A percentile compares a stretch with the other conserved stretches of the same genome.
Evolutionary conservation across 2,113 vertebrate genomes (phyloP).

Genomic region (Amphilophus citrinellus): DNA sequence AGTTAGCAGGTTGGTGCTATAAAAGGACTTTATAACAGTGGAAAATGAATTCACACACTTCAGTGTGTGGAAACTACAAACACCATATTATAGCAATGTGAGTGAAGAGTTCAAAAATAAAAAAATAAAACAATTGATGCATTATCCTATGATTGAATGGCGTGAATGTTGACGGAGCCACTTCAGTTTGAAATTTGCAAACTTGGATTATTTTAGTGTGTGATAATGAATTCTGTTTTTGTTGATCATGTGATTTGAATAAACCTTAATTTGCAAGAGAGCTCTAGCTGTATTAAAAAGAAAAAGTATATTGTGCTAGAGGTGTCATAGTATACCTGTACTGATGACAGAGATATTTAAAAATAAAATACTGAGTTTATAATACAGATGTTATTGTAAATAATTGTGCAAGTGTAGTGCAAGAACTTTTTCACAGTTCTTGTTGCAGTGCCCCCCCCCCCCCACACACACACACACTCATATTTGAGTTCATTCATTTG

Average conservation of each 20-base stretch:
- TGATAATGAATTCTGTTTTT: background rate
- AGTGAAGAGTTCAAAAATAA: background rate
- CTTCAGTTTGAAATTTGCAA: background rate
- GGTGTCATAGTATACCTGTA: background rate
- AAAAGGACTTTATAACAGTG: background rate
- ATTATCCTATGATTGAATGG: background rate
- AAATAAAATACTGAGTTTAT: background rate
- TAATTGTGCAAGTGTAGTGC: background rate
- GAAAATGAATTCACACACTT: background rate
- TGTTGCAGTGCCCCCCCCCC: background rate
- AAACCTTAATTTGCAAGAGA: background rate
- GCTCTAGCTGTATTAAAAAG: background rate
- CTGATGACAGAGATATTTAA: background rate
- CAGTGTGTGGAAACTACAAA: background rate
- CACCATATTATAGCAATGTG: background rate
- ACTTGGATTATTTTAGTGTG: background rate
- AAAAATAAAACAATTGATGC: background rate
- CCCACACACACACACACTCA: background rate
- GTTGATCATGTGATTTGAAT: background rate
- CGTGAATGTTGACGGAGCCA: background rate
- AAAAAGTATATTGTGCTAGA: background rate
- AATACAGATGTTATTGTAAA: background rate
- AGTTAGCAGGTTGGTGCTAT: background rate
- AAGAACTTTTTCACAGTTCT: background rate
- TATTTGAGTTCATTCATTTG: background rate